phyloP scores from a whole-genome alignment of 2,888 invertebrate species.

The Malthinus flaveolus region DNA sequence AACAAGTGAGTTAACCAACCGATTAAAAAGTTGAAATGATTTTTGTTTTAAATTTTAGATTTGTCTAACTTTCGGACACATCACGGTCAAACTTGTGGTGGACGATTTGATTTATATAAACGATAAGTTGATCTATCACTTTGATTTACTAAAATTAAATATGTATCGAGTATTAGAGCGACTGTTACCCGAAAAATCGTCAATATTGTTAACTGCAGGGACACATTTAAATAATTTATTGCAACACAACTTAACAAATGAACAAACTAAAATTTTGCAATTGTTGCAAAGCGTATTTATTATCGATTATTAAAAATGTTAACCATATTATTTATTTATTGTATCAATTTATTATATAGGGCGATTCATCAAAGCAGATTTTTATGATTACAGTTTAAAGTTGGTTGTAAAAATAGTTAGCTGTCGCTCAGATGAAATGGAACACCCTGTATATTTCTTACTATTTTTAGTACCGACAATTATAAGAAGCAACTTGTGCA shows the following conservation, averaged over 20 bases:
- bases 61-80: slow-evolving; percentile 73
- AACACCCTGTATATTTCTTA: too few species aligned
- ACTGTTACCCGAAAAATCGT: slow-evolving; percentile 54
- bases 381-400: too few species aligned
- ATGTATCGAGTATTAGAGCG: slow-evolving; percentile 50
- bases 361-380: too few species aligned
- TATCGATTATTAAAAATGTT: slow-evolving; percentile 1
- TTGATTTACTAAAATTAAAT: slow-evolving; percentile 49
- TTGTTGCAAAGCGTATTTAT: background rate
- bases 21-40: background rate
- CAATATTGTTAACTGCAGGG: slow-evolving; percentile 45
- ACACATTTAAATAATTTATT: slow-evolving; percentile 34
- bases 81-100: slow-evolving; percentile 62
- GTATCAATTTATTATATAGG: too few species aligned
- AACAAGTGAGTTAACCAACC: slow-evolving; percentile 69
- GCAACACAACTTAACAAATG: slow-evolving; percentile 9
- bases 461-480: too few species aligned
- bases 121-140: slow-evolving; percentile 57
- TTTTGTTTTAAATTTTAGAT: slow-evolving; percentile 57
- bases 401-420: too few species aligned
- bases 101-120: slow-evolving; percentile 64
- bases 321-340: too few species aligned
- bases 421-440: too few species aligned
- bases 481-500: too few species aligned
- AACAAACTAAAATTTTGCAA: slow-evolving; percentile 12